Conservation (phyloP, 2,888 invertebrate species). For the Perizoma affinitatum region DNA sequence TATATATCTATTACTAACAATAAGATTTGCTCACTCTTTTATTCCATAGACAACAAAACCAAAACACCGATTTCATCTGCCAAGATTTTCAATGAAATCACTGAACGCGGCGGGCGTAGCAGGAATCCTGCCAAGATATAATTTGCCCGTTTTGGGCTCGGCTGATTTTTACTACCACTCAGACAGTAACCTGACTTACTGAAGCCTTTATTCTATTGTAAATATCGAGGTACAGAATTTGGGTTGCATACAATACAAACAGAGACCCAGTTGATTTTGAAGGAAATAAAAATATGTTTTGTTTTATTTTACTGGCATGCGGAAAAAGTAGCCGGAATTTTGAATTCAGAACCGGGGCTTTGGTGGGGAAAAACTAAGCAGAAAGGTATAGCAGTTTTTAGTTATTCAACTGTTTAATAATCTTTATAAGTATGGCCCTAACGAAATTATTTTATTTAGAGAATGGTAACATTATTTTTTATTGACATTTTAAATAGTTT, state of each 20-base stretch:
- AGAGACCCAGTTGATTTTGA: too few relatives aligned
- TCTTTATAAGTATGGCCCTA: too few relatives aligned
- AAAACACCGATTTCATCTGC: conserved; percentile 26
- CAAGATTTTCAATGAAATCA: conserved; percentile 40
- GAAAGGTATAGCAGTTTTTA: too few relatives aligned
- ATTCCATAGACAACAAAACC: conserved; percentile 22
- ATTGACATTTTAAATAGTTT: too few relatives aligned
- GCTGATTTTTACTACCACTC: conserved; percentile 37
- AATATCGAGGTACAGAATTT: conserved; percentile 16
- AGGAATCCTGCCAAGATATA: conserved; percentile 41
- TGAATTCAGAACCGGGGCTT: too few relatives aligned
- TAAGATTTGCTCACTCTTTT: conserved; percentile 9
- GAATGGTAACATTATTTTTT: too few relatives aligned
- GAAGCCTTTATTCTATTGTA: conserved; percentile 24
- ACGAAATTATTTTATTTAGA: too few relatives aligned
- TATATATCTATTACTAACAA: not conserved
- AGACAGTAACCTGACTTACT: conserved; percentile 24
- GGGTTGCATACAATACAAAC: not conserved
- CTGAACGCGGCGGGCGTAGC: conserved; percentile 19
- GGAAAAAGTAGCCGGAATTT: too few relatives aligned
- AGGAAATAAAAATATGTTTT: conserved; percentile 1
- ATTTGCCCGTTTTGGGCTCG: conserved; percentile 39
- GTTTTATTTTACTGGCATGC: not conserved
- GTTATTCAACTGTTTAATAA: too few relatives aligned
- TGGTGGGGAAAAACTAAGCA: too few relatives aligned